These are phyloP conservation scores for Plotosus lineatus DNA, from an alignment of 2,113 vertebrate species.

Conservation along the genomic window DNA sequence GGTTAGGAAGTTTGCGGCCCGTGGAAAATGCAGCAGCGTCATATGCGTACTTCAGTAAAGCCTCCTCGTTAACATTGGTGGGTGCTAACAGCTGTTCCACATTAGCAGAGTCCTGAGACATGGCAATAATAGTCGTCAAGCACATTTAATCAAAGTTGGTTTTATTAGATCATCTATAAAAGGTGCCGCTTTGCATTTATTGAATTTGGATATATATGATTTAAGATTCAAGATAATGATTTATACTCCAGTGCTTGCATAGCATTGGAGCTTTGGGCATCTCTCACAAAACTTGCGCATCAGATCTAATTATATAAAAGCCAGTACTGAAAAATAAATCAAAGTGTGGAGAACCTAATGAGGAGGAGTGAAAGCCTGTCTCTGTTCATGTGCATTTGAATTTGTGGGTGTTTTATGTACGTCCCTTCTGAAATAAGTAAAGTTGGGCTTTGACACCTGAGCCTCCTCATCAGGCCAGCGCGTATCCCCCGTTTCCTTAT, in stretches of 20 bases:
- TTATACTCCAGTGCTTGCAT: background rate
- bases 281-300: background rate
- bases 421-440: background rate
- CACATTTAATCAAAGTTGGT: background rate
- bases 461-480: too few relatives aligned
- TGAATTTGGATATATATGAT: too few relatives aligned
- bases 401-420: background rate
- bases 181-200: background rate
- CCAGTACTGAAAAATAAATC: background rate
- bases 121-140: background rate
- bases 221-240: too few relatives aligned
- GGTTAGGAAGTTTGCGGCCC: slow-evolving; percentile 69
- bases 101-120: slow-evolving; percentile 73
- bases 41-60: slow-evolving; percentile 73
- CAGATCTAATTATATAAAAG: background rate
- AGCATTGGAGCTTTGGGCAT: background rate
- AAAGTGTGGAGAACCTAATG: background rate
- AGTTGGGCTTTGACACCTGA: too few relatives aligned
- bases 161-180: background rate
- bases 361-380: background rate
- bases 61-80: slow-evolving; percentile 72
- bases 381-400: background rate
- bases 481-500: too few relatives aligned
- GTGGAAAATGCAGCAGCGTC: slow-evolving; percentile 85
- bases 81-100: slow-evolving; percentile 76